Evolutionary conservation across 2,797 vertebrate species (phyloP).

Genomic region (Micrastur ruficollis): DNA sequence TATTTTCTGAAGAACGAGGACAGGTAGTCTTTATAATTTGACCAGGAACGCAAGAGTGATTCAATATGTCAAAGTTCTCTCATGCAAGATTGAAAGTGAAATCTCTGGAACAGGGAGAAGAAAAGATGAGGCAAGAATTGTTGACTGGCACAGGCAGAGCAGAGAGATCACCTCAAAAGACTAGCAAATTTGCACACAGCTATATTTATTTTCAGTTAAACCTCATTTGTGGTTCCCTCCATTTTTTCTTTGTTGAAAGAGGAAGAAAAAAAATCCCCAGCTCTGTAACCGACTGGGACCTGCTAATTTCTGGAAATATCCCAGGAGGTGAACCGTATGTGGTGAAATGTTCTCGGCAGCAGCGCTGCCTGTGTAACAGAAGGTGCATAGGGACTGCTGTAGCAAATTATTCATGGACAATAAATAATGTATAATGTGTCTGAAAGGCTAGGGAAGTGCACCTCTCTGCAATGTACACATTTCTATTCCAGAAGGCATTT

Average conservation of each 20-base stretch:
- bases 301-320: background rate
- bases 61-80: background rate
- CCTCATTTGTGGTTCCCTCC: background rate
- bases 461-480: background rate
- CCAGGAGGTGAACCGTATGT: background rate
- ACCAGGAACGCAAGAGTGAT: background rate
- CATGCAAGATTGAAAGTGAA: background rate
- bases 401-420: slow-evolving; percentile 43
- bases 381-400: background rate
- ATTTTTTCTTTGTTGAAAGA: background rate
- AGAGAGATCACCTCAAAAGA: background rate
- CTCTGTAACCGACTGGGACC: background rate
- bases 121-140: background rate
- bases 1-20: background rate
- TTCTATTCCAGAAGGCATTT: background rate
- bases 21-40: background rate
- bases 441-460: background rate
- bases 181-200: background rate
- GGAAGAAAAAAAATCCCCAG: background rate
- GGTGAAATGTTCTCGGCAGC: background rate
- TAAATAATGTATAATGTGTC: slow-evolving; percentile 55
- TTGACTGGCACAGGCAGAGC: background rate
- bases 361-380: background rate
- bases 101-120: background rate
- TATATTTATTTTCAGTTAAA: background rate